Conservation (phyloP, 2,888 invertebrate species). For the Drosophila meridiana region DNA sequence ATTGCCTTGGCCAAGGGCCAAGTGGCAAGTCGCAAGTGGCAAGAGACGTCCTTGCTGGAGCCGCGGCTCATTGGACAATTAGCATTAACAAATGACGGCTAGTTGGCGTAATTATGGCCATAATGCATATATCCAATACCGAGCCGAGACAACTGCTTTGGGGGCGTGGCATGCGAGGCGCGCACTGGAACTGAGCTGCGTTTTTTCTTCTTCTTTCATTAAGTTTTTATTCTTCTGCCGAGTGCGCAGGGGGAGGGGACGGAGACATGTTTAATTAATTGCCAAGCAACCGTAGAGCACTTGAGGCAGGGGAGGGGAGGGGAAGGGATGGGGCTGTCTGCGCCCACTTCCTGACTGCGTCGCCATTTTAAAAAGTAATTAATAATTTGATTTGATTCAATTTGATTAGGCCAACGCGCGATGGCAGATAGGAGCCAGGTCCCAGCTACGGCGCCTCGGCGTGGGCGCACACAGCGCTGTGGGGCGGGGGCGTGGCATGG, state of each 20-base stretch:
- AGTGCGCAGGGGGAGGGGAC: background rate
- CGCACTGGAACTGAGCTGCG: slow-evolving; percentile 26
- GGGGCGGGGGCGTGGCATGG: slow-evolving; percentile 30
- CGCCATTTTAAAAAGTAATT: slow-evolving; percentile 77
- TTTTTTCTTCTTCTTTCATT: slow-evolving; percentile 12
- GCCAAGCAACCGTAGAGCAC: slow-evolving; percentile 39
- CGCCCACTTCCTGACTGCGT: slow-evolving; percentile 64
- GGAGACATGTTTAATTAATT: slow-evolving; percentile 62
- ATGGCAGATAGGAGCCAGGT: slow-evolving; percentile 51
- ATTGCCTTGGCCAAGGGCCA: slow-evolving; percentile 36
- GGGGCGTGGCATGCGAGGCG: slow-evolving; percentile 60
- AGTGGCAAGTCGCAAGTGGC: background rate
- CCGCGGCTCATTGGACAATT: slow-evolving; percentile 74
- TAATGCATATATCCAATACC: slow-evolving; percentile 73
- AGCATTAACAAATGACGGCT: slow-evolving; percentile 80
- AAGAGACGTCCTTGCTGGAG: slow-evolving; percentile 11
- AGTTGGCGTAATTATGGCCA: slow-evolving; percentile 78
- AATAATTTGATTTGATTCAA: slow-evolving; percentile 81
- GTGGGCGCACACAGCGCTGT: slow-evolving; percentile 42
- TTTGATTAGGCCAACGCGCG: slow-evolving; percentile 70
- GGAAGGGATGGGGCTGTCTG: slow-evolving; percentile 29
- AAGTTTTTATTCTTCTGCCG: slow-evolving; percentile 12
- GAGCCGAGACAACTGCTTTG: background rate
- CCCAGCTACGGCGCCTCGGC: slow-evolving; percentile 19
- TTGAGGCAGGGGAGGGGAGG: background rate